Evolutionary conservation across 2,888 invertebrate species (phyloP).

Genomic region (Laspeyria flexula): DNA sequence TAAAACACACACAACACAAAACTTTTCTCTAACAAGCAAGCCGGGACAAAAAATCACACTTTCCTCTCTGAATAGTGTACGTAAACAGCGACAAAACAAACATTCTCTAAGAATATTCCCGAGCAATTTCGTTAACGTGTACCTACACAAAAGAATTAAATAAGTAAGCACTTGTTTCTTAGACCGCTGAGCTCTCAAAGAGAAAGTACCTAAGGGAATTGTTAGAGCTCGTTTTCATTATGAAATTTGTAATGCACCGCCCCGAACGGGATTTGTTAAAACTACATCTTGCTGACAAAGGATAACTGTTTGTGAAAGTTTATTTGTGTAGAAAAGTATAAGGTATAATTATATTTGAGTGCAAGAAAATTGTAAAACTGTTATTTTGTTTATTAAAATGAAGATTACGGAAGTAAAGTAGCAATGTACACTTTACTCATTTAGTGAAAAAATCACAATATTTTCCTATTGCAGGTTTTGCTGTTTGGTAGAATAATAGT

Average conservation of each 20-base stretch:
- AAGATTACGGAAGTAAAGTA: no score
- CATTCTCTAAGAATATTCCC: conserved; percentile 42
- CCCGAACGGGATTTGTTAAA: conserved; percentile 19
- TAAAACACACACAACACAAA: background rate
- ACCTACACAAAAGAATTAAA: conserved; percentile 56
- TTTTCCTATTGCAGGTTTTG: no score
- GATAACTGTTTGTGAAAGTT: background rate
- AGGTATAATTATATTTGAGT: no score
- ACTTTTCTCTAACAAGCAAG: background rate
- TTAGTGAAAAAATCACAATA: no score
- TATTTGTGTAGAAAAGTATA: no score
- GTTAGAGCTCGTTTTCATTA: conserved; percentile 44
- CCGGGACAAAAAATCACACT: conserved; percentile 1
- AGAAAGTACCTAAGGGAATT: conserved; percentile 30
- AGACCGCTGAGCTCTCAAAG: conserved; percentile 34
- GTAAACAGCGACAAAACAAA: conserved; percentile 32
- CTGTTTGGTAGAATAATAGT: no score
- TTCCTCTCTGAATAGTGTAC: conserved; percentile 23
- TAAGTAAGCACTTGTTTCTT: conserved; percentile 50
- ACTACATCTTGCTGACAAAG: background rate
- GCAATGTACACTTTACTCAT: no score
- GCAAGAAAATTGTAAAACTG: no score
- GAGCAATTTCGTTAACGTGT: conserved; percentile 52
- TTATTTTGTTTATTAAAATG: no score
- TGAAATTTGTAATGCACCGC: conserved; percentile 58